Evolutionary conservation across 1,140 invertebrate genomes (phyloP), one percentile per base, ranked within the genome.

Genomic region (Onthophagus taurus): DNA sequence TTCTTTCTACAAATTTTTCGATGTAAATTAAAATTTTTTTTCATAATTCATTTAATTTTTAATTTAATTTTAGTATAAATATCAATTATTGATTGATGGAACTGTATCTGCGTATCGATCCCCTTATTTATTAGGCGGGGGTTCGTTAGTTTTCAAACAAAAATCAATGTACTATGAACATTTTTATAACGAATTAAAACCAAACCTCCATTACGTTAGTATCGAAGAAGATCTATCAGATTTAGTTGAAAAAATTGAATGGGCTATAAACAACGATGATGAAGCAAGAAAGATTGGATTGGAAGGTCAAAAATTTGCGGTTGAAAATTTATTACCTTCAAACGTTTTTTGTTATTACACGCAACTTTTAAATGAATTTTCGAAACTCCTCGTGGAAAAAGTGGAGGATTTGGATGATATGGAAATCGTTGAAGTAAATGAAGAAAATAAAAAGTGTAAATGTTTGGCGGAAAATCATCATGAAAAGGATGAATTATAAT

Each of bases 51-150:
- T 41, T 39, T 48, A 38, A 36, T 48, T 1, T 35, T 38, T 39
- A 12, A 43, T 30, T 76, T 29, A 16, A 26, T 41, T 78, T 53
- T 69, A 97, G 90, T 92, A 91, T 58, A 97, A 96, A 71, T 97
- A 95, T 69, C 89, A 93, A 69, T 63, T 98, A 14, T 92, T 84
- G 61, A 77, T 97, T 34, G 94, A 98, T 76, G 94, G 94, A 13
- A 92, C 91, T 44, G 94, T 98, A 14, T 93, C 94, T 31, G 87
- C 93, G 1, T 98, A 97, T 69, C 72, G 94, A 53, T 78, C 95
- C 44, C 93, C 94, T 2, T 97, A 93, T 66, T 71, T 97, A 9
- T 63, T 97, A 41, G 83, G 77, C 43, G 91, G 93, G 7, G 82
- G 85, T 59, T 81, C 85, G 14, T 65, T 93, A 29, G 81, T 97